Conservation (phyloP, 1,140 invertebrate genomes). For the Colletes latitarsis region DNA sequence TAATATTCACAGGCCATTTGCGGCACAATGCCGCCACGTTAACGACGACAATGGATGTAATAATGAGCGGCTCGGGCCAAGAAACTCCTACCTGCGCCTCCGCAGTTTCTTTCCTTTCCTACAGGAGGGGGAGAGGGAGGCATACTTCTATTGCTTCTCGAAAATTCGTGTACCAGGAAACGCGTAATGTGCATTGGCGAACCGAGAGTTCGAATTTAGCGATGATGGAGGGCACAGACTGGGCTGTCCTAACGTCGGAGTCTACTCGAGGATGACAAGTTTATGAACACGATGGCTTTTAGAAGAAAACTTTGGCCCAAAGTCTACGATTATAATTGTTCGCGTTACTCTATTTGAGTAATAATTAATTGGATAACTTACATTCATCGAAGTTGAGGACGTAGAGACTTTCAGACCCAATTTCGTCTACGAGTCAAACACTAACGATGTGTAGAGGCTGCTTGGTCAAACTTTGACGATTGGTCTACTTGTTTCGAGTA, state of each 20-base stretch:
- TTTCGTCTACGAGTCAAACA: too few species aligned
- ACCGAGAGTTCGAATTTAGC: not conserved
- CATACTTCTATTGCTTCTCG: not conserved
- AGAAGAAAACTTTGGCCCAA: not conserved
- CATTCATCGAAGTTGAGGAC: too few species aligned
- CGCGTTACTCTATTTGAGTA: too few species aligned
- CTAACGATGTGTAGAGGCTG: too few species aligned
- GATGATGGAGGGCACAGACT: not conserved
- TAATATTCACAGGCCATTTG: conserved; percentile 70
- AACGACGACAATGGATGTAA: conserved; percentile 64
- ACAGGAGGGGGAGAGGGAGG: not conserved
- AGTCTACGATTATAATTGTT: too few species aligned
- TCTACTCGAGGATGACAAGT: not conserved
- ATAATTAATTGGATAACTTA: too few species aligned
- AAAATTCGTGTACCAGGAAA: conserved; percentile 23
- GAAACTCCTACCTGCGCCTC: conserved; percentile 58
- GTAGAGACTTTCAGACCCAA: too few species aligned
- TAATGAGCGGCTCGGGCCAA: conserved; percentile 63
- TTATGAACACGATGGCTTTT: not conserved
- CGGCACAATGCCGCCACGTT: conserved; percentile 64
- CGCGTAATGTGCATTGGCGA: not conserved
- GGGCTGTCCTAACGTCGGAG: not conserved
- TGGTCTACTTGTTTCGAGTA: too few species aligned
- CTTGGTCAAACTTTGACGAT: too few species aligned
- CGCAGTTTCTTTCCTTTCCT: conserved; percentile 22